A percentile compares a stretch with the other conserved stretches of the same genome.
Conservation (phyloP, 2,797 vertebrate genomes). For the Hozukius guyotensis region DNA sequence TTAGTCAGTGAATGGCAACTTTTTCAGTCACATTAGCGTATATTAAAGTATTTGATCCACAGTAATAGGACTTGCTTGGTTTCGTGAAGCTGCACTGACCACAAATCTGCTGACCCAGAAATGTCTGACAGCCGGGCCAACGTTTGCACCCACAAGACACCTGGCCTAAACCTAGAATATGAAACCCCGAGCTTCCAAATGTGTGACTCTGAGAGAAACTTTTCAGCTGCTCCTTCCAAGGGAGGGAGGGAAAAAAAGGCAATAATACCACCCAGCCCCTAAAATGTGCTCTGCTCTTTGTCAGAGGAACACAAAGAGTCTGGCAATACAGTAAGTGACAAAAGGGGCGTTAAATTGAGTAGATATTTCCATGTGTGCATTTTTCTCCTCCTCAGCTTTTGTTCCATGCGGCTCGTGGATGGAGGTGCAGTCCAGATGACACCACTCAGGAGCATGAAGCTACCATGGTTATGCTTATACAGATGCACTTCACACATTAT, state of each 20-base stretch:
- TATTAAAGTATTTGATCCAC: neutral
- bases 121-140: neutral
- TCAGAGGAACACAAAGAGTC: slow-evolving; percentile 59
- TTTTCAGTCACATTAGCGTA: slow-evolving; percentile 1
- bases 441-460: neutral
- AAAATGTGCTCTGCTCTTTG: slow-evolving; percentile 57
- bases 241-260: neutral
- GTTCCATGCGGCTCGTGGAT: slow-evolving; percentile 44
- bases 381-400: slow-evolving; percentile 53
- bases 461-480: neutral
- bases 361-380: slow-evolving; percentile 72
- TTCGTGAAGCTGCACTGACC: neutral
- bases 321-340: slow-evolving; percentile 67
- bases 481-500: neutral
- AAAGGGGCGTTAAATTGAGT: slow-evolving; percentile 63
- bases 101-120: slow-evolving; percentile 8
- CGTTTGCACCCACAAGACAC: slow-evolving; percentile 11
- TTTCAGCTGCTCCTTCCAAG: slow-evolving; percentile 36
- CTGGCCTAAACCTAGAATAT: slow-evolving; percentile 6
- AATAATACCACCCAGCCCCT: slow-evolving; percentile 51
- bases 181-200: slow-evolving; percentile 13
- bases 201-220: slow-evolving; percentile 28
- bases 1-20: neutral
- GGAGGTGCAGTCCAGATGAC: slow-evolving; percentile 32
- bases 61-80: neutral